Percentiles rank a stretch among this genome's conserved stretches.
These are phyloP conservation scores for Toxonevra muliebris DNA, from an alignment of 2,888 invertebrate species.

Conservation along the genomic window DNA sequence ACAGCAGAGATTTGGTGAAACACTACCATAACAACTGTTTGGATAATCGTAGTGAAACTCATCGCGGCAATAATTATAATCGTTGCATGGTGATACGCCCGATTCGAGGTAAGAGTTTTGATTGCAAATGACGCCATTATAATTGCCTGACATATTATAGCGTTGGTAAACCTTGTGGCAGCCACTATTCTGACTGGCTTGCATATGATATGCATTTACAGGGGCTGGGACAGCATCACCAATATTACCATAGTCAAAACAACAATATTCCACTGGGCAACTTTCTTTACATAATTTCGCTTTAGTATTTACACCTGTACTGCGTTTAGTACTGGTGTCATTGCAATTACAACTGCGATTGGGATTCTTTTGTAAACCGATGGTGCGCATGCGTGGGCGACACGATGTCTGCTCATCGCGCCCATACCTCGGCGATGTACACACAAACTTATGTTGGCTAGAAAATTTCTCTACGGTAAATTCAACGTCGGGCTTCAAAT, in stretches of 20 bases:
- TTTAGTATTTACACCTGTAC: conserved; percentile 9
- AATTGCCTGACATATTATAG: conserved; percentile 23
- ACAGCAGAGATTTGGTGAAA: not conserved
- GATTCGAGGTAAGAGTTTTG: conserved; percentile 26
- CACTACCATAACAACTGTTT: not conserved
- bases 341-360: conserved; percentile 7
- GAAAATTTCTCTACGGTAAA: conserved; percentile 35
- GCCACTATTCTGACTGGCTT: conserved; percentile 14
- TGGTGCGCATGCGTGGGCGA: conserved; percentile 38
- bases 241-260: conserved; percentile 21
- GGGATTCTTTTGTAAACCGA: conserved; percentile 35
- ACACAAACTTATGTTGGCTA: conserved; percentile 34
- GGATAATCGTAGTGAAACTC: conserved; percentile 35
- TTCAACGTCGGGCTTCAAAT: conserved; percentile 28
- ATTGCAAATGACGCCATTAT: conserved; percentile 25
- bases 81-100: conserved; percentile 1
- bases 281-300: not conserved
- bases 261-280: conserved; percentile 12
- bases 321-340: not conserved
- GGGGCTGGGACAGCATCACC: conserved; percentile 13
- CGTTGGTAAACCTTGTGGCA: conserved; percentile 25
- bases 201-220: conserved; percentile 6
- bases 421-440: conserved; percentile 28
- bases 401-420: conserved; percentile 32
- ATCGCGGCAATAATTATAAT: conserved; percentile 35